These are phyloP conservation scores for Ladona fulva DNA, from an alignment of 1,140 invertebrate genomes.

Conservation along the genomic window DNA sequence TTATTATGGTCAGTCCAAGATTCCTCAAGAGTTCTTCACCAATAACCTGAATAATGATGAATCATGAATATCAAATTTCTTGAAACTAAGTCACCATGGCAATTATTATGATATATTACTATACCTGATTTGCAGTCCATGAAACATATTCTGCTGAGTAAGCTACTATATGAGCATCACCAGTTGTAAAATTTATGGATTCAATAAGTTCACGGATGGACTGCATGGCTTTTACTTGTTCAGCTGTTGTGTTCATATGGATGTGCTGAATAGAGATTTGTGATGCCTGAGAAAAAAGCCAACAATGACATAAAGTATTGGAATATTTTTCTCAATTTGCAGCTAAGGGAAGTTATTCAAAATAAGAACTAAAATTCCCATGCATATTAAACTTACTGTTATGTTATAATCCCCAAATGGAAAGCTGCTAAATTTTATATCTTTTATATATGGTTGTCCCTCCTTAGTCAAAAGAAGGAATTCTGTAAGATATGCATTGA, in stretches of 20 bases:
- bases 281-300: constrained; percentile 30
- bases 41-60: constrained; percentile 37
- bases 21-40: constrained; percentile 46
- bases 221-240: constrained; percentile 35
- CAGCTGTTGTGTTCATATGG: constrained; percentile 31
- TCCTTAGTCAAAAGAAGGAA: constrained; percentile 35
- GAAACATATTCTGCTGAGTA: constrained; percentile 34
- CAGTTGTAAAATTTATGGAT: constrained; percentile 30
- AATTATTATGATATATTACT: constrained; percentile 14
- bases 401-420: constrained; percentile 37
- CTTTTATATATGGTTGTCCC: constrained; percentile 36
- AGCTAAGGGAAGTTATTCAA: neutral
- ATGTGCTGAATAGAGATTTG: constrained; percentile 36
- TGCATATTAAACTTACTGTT: constrained; percentile 29
- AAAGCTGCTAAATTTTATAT: constrained; percentile 35
- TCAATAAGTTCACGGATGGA: constrained; percentile 31
- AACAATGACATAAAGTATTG: constrained; percentile 12
- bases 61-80: neutral
- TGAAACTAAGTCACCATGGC: no score
- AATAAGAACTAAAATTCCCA: neutral
- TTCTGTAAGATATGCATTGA: constrained; percentile 34
- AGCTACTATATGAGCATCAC: constrained; percentile 29
- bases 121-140: constrained; percentile 36
- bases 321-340: neutral
- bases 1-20: constrained; percentile 38